A percentile compares a stretch with the other conserved stretches of the same genome.
These are phyloP conservation scores for Zonotrichia leucophrys DNA, from an alignment of 2,113 vertebrate species.

Conservation along the genomic window DNA sequence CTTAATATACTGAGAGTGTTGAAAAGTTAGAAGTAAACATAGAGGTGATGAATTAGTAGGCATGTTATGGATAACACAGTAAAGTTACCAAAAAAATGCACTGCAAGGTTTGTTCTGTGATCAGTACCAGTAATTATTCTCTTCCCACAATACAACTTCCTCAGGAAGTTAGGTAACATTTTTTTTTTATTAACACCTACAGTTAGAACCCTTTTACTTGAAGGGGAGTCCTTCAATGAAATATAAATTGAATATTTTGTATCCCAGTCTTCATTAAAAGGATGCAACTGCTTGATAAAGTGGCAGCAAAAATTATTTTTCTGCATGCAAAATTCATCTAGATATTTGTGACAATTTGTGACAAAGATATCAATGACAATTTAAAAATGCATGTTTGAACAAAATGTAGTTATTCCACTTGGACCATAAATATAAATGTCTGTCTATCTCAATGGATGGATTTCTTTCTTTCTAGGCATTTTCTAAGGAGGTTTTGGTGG, in stretches of 20 bases:
- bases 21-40: background rate
- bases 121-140: background rate
- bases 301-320: background rate
- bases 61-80: background rate
- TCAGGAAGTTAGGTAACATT: background rate
- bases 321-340: background rate
- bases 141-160: background rate
- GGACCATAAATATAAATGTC: background rate
- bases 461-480: background rate
- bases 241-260: background rate
- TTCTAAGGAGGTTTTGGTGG: background rate
- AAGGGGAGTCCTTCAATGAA: background rate
- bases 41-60: background rate
- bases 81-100: background rate
- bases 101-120: background rate
- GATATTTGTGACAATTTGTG: background rate
- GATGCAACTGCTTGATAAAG: background rate
- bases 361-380: background rate
- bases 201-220: background rate
- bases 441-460: fast-evolving
- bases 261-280: background rate
- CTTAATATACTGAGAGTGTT: background rate
- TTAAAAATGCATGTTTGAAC: background rate
- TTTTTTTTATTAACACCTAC: background rate
- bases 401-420: background rate